Evolutionary conservation across 2,797 vertebrate genomes (phyloP).

Genomic region (Chiloscyllium punctatum): DNA sequence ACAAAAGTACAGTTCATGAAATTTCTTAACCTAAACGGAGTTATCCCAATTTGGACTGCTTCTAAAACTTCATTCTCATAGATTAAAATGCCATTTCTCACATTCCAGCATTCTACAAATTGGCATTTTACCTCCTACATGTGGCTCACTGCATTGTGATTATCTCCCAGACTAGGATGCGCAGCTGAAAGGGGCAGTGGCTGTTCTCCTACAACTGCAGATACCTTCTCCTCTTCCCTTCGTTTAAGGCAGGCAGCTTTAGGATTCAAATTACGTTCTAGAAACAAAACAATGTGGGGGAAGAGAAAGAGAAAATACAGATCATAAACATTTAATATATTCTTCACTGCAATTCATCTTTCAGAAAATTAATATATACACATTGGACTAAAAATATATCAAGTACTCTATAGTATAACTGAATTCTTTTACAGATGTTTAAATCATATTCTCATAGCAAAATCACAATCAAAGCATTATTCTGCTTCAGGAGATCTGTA

Average conservation of each 20-base stretch:
- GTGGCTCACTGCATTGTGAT: constrained; percentile 91
- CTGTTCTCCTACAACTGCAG: constrained; percentile 82
- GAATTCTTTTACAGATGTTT: neutral
- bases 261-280: constrained; percentile 96
- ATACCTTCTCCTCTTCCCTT: constrained; percentile 95
- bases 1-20: neutral
- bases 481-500: neutral
- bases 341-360: neutral
- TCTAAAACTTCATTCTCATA: neutral
- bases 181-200: constrained; percentile 86
- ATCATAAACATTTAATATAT: neutral
- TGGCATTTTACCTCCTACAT: constrained; percentile 62
- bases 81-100: neutral
- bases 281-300: constrained; percentile 41
- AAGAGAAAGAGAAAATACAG: neutral
- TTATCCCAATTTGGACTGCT: neutral
- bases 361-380: neutral
- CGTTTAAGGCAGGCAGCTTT: constrained; percentile 98
- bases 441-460: no score
- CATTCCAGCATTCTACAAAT: neutral
- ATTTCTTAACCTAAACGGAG: neutral
- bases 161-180: constrained; percentile 82
- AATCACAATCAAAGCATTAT: neutral
- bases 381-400: neutral
- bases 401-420: neutral